Conservation (phyloP, 1,140 invertebrate genomes). For the Rhizoglyphus robini region DNA sequence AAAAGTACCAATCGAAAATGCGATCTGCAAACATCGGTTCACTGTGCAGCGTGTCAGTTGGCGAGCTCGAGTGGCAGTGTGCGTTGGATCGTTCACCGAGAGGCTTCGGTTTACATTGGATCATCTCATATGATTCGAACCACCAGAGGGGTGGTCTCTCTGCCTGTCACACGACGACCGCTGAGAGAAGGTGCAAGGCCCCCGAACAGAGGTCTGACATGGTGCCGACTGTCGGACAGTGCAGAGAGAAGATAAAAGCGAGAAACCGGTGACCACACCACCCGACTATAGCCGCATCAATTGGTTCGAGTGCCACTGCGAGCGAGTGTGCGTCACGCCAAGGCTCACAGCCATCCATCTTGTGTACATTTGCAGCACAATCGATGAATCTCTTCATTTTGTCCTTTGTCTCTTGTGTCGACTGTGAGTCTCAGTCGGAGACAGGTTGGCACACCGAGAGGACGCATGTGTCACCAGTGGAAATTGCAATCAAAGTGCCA, state of each 20-base stretch:
- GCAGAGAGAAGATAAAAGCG: background rate
- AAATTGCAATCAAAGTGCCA: background rate
- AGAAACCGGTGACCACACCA: background rate
- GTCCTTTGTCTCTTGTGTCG: background rate
- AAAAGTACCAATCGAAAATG: background rate
- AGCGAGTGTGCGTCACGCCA: background rate
- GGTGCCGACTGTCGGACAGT: background rate
- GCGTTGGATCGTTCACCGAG: background rate
- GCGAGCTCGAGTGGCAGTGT: background rate
- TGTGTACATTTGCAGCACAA: background rate
- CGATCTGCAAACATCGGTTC: background rate
- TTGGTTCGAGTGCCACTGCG: background rate
- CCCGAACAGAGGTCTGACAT: too few species aligned
- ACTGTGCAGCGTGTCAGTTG: background rate
- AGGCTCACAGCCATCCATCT: background rate
- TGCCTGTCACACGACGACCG: too few species aligned
- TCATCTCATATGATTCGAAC: constrained; percentile 3
- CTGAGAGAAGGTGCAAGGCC: too few species aligned
- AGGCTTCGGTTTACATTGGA: background rate
- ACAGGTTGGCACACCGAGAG: background rate
- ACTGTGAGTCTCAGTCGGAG: background rate
- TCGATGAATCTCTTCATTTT: background rate
- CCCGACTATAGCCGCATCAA: background rate
- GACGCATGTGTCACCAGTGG: background rate
- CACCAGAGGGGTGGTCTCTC: background rate